phyloP scores from a whole-genome alignment of 2,888 invertebrate genomes.

The Eupithecia vulgata region DNA sequence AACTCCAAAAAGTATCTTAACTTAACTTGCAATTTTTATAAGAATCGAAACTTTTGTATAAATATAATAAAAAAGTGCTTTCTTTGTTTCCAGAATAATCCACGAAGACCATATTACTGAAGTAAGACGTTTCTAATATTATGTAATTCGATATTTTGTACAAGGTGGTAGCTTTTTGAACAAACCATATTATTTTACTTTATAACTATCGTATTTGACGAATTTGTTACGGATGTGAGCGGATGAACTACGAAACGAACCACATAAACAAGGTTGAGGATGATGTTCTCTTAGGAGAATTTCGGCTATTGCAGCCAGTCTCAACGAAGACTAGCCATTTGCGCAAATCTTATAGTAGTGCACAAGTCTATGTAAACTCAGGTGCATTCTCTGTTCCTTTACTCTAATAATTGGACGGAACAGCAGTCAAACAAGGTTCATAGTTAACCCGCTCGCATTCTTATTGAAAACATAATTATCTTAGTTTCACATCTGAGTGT shows the following conservation, averaged over 20 bases:
- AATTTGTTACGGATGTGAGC: not conserved
- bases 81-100: constrained; percentile 90
- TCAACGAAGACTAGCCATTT: not conserved
- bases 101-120: constrained; percentile 93
- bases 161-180: constrained; percentile 19
- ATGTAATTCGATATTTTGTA: constrained; percentile 4
- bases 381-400: not conserved
- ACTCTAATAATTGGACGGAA: not conserved
- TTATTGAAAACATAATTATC: not conserved
- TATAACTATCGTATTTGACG: not conserved
- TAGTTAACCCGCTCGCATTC: not conserved
- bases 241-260: not conserved
- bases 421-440: not conserved
- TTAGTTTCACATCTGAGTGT: not conserved
- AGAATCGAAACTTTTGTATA: not conserved
- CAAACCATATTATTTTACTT: not conserved
- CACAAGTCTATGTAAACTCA: not conserved
- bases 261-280: not conserved
- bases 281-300: not conserved
- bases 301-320: not conserved
- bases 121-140: constrained; percentile 16
- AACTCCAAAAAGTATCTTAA: not conserved
- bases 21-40: not conserved
- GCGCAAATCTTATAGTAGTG: not conserved
- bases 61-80: constrained; percentile 5